A percentile compares a stretch with the other conserved stretches of the same genome.
phyloP scores from a whole-genome alignment of 2,797 vertebrate species.

The Bradypodion ventrale region DNA sequence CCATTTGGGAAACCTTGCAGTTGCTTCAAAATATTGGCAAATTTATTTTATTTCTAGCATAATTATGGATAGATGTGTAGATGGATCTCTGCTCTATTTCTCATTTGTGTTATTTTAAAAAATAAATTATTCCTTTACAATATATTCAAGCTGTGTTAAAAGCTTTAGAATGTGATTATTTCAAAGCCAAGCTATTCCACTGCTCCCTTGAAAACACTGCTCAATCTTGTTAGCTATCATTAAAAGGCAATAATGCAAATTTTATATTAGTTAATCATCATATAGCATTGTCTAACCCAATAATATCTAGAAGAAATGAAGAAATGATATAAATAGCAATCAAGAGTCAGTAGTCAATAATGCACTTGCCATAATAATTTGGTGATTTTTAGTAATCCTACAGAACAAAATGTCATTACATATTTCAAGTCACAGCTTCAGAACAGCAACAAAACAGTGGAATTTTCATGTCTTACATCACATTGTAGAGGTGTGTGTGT shows the following conservation, averaged over 20 bases:
- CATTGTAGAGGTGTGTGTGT: too few relatives aligned
- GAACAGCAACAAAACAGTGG: not conserved
- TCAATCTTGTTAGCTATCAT: not conserved
- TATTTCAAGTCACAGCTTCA: slow-evolving; percentile 10
- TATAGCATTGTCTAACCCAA: not conserved
- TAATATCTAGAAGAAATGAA: slow-evolving; percentile 11
- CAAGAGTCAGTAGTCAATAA: not conserved
- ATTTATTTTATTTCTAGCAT: not conserved
- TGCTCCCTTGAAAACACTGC: not conserved
- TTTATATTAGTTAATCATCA: slow-evolving; percentile 19
- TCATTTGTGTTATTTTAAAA: not conserved
- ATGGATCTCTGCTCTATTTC: not conserved
- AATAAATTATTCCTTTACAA: not conserved
- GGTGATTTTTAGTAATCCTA: slow-evolving; percentile 3
- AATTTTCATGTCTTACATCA: not conserved
- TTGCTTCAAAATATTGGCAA: not conserved
- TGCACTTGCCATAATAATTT: slow-evolving; percentile 3
- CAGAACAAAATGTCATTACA: slow-evolving; percentile 1
- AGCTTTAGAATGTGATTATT: not conserved
- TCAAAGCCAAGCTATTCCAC: not conserved
- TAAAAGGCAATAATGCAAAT: slow-evolving; percentile 4
- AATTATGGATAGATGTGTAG: not conserved
- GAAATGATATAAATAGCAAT: slow-evolving; percentile 23
- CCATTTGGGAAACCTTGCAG: not conserved
- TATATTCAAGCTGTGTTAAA: not conserved